phyloP scores from a whole-genome alignment of 2,888 invertebrate genomes.

The Lycaena phlaeas region DNA sequence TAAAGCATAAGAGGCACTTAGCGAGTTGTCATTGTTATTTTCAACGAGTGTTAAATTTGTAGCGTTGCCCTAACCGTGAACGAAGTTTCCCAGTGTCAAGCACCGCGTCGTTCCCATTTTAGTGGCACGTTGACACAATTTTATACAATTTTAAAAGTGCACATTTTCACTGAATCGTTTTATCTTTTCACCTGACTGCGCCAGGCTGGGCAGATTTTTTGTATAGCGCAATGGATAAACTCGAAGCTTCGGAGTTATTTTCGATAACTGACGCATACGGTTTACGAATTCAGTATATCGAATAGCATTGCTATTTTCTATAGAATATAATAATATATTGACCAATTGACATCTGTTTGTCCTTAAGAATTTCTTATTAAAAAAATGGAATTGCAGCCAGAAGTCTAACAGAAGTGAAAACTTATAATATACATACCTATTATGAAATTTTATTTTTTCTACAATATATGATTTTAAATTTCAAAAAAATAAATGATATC shows the following conservation, averaged over 20 bases:
- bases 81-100: slow-evolving; percentile 17
- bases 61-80: slow-evolving; percentile 14
- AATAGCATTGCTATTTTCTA: too few species aligned
- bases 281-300: too few species aligned
- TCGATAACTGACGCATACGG: neutral
- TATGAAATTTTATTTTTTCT: too few species aligned
- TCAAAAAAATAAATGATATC: too few species aligned
- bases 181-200: slow-evolving; percentile 6
- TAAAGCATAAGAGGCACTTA: slow-evolving; percentile 55
- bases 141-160: slow-evolving; percentile 13
- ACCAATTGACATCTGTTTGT: too few species aligned
- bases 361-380: too few species aligned
- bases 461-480: too few species aligned
- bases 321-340: too few species aligned
- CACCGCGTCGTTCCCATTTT: slow-evolving; percentile 14
- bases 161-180: slow-evolving; percentile 9
- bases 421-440: too few species aligned
- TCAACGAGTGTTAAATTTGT: slow-evolving; percentile 27
- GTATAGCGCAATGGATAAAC: neutral
- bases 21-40: slow-evolving; percentile 46
- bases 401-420: too few species aligned
- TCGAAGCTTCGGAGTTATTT: slow-evolving; percentile 1
- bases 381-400: too few species aligned
- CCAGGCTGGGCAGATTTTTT: slow-evolving; percentile 1
- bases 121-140: slow-evolving; percentile 15